These are phyloP conservation scores for Chaunax sp. DNA, from an alignment of 2,797 vertebrate species.

Conservation along the genomic window DNA sequence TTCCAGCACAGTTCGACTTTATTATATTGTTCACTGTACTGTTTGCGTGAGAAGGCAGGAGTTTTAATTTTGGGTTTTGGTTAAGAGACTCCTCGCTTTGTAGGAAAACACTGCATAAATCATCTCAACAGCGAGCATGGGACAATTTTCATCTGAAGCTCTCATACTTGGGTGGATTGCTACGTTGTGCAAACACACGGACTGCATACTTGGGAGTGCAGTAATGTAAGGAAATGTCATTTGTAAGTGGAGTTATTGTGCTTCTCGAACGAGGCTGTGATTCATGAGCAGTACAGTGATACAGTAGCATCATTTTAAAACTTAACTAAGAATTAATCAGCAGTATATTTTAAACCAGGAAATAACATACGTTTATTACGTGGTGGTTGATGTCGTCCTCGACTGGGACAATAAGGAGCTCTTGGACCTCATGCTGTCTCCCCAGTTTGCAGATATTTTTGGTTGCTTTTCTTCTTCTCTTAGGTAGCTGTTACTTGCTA, in stretches of 20 bases:
- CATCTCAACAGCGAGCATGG: constrained; percentile 12
- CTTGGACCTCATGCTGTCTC: too few species aligned
- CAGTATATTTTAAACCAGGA: too few species aligned
- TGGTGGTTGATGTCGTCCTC: too few species aligned
- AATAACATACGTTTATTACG: too few species aligned
- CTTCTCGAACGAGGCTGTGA: too few species aligned
- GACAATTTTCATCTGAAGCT: constrained; percentile 10
- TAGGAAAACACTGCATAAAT: constrained; percentile 17
- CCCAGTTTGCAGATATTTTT: too few species aligned
- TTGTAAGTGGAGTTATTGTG: constrained; percentile 12
- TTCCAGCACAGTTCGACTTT: constrained; percentile 4
- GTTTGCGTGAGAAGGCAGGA: constrained; percentile 20
- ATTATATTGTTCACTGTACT: constrained; percentile 16
- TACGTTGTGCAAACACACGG: constrained; percentile 12
- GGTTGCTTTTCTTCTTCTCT: too few species aligned
- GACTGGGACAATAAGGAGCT: too few species aligned
- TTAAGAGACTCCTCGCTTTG: constrained; percentile 30
- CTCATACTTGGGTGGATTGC: constrained; percentile 17
- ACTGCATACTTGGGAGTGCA: constrained; percentile 36
- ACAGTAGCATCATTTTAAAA: too few species aligned
- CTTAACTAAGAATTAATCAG: too few species aligned
- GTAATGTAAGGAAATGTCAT: constrained; percentile 33
- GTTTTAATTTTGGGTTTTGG: constrained; percentile 39
- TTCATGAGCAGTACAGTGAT: too few species aligned
- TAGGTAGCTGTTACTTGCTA: too few species aligned